A percentile compares a stretch with the other conserved stretches of the same genome.
phyloP scores from a whole-genome alignment of 2,113 vertebrate species.

The Oryctolagus cuniculus region DNA sequence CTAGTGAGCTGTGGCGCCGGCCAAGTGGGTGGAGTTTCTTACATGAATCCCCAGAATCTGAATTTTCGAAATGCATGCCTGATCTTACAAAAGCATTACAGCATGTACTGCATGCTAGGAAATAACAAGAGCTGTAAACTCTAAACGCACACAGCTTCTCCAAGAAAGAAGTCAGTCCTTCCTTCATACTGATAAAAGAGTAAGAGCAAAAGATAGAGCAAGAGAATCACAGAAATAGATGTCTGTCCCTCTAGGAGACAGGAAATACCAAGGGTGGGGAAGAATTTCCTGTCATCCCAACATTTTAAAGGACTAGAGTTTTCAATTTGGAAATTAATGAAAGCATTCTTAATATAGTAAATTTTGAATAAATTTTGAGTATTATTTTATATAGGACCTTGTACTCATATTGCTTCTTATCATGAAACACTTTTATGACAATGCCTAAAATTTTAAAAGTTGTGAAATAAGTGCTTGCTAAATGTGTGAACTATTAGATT shows the following conservation, averaged over 20 bases:
- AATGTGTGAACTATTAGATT: neutral
- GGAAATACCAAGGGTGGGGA: neutral
- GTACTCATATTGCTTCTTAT: neutral
- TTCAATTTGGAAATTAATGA: constrained; percentile 32
- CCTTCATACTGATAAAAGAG: neutral
- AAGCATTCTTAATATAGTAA: neutral
- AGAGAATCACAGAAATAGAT: neutral
- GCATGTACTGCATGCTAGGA: neutral
- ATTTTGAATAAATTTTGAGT: constrained; percentile 5
- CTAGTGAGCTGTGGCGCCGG: no score
- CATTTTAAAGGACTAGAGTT: neutral
- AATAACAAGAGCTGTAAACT: neutral
- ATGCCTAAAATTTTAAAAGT: neutral
- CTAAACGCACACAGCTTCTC: neutral
- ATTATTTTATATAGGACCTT: neutral
- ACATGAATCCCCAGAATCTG: no score
- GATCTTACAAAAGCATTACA: neutral
- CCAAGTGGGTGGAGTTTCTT: neutral
- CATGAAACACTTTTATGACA: neutral
- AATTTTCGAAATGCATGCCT: neutral
- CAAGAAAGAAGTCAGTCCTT: neutral
- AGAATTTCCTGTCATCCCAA: neutral
- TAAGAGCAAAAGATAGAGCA: neutral
- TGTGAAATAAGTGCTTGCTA: neutral
- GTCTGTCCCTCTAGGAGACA: neutral